Conservation (phyloP, 2,888 invertebrate genomes). For the Polyommatus iphigenia region DNA sequence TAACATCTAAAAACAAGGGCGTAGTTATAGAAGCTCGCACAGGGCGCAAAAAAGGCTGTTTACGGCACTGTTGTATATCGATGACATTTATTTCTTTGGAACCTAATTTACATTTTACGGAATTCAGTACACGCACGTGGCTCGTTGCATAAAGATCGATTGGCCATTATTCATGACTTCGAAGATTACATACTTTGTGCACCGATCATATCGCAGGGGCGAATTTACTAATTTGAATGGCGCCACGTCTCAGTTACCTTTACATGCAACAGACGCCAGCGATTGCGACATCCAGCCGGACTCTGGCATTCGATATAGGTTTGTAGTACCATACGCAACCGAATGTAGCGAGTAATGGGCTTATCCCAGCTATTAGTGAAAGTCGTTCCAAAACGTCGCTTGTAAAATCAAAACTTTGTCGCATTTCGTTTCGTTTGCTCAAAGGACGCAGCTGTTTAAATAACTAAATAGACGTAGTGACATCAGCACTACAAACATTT, state of each 20-base stretch:
- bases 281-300: constrained; percentile 66
- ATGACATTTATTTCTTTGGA: not conserved
- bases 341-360: constrained; percentile 38
- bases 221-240: constrained; percentile 47
- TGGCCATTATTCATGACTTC: not conserved
- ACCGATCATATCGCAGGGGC: constrained; percentile 2
- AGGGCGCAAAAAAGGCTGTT: too few species aligned
- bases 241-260: constrained; percentile 57
- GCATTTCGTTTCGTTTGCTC: constrained; percentile 60
- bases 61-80: not conserved
- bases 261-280: constrained; percentile 62
- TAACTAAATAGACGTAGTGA: constrained; percentile 52
- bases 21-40: too few species aligned
- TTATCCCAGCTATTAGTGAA: constrained; percentile 44
- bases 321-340: constrained; percentile 47
- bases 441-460: constrained; percentile 74
- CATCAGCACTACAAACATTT: constrained; percentile 53
- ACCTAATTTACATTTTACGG: not conserved
- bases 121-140: constrained; percentile 7
- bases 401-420: constrained; percentile 43
- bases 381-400: constrained; percentile 40
- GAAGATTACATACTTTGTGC: constrained; percentile 7
- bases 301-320: constrained; percentile 59
- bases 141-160: not conserved
- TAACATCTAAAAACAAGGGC: too few species aligned